These are phyloP conservation scores for Diprion similis DNA, from an alignment of 1,140 invertebrate genomes.

Conservation along the genomic window DNA sequence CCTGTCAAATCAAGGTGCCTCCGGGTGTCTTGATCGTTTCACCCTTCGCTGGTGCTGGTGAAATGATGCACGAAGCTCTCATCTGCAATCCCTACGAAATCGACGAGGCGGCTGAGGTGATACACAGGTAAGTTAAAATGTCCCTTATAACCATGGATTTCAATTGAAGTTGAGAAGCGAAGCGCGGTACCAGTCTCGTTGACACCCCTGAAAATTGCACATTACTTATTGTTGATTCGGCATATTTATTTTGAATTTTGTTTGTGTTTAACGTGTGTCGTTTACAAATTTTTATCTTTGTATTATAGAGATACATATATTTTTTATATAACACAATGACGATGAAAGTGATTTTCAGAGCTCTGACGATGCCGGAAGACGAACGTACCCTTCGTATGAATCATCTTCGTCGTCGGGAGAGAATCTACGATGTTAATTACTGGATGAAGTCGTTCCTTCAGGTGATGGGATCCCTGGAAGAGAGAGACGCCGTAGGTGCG, in stretches of 20 bases:
- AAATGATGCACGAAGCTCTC: conserved; percentile 90
- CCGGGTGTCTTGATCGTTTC: conserved; percentile 90
- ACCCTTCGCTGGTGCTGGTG: conserved; percentile 88
- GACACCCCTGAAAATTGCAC: too few relatives aligned
- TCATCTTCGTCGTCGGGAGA: conserved; percentile 80
- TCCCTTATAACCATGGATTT: background rate
- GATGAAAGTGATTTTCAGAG: conserved; percentile 58
- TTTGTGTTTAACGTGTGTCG: too few relatives aligned
- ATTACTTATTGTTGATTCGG: conserved; percentile 10
- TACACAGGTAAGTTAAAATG: conserved; percentile 68
- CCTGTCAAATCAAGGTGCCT: conserved; percentile 86
- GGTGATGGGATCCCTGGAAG: conserved; percentile 83
- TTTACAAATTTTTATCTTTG: background rate
- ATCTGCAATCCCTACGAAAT: conserved; percentile 92
- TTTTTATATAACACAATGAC: background rate
- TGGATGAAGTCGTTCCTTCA: conserved; percentile 90
- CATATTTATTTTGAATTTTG: too few relatives aligned
- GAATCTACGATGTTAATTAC: conserved; percentile 83
- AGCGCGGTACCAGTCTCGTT: too few relatives aligned
- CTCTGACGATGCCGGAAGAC: conserved; percentile 89
- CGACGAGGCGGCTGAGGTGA: conserved; percentile 84
- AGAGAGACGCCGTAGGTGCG: conserved; percentile 79
- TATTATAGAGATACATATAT: background rate
- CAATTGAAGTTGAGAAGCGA: background rate
- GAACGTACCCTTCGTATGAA: conserved; percentile 88